Evolutionary conservation across 2,797 vertebrate species (phyloP).

Genomic region (Heteromormyrus szaboi): DNA sequence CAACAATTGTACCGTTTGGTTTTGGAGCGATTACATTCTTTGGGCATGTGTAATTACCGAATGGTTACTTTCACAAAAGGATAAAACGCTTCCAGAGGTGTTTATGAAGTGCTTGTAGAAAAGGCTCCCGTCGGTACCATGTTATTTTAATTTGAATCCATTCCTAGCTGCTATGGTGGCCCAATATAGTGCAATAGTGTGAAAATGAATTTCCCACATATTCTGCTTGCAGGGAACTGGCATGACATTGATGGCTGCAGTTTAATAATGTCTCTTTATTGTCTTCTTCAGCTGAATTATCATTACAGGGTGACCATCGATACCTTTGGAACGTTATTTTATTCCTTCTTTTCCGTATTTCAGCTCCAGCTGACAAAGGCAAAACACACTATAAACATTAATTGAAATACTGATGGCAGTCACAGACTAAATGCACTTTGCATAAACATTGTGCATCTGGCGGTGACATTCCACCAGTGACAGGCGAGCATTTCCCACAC

Average conservation of each 20-base stretch:
- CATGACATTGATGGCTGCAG: neutral
- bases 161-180: slow-evolving; percentile 8
- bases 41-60: slow-evolving; percentile 50
- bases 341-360: neutral
- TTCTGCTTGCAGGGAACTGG: neutral
- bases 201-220: slow-evolving; percentile 7
- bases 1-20: slow-evolving; percentile 57
- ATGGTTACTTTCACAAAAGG: slow-evolving; percentile 55
- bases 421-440: neutral
- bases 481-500: neutral
- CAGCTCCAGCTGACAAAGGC: neutral
- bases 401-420: neutral
- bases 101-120: slow-evolving; percentile 14
- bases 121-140: neutral
- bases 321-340: slow-evolving; percentile 4
- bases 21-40: slow-evolving; percentile 52
- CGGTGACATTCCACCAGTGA: neutral
- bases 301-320: neutral
- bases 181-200: slow-evolving; percentile 5
- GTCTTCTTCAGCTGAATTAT: slow-evolving; percentile 6
- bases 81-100: slow-evolving; percentile 24
- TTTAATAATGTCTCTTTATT: neutral
- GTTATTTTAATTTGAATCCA: slow-evolving; percentile 15
- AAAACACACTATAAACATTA: neutral
- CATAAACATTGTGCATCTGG: neutral